Evolutionary conservation across 2,888 invertebrate genomes (phyloP).

Genomic region (Pachycephus smyrnensis): DNA sequence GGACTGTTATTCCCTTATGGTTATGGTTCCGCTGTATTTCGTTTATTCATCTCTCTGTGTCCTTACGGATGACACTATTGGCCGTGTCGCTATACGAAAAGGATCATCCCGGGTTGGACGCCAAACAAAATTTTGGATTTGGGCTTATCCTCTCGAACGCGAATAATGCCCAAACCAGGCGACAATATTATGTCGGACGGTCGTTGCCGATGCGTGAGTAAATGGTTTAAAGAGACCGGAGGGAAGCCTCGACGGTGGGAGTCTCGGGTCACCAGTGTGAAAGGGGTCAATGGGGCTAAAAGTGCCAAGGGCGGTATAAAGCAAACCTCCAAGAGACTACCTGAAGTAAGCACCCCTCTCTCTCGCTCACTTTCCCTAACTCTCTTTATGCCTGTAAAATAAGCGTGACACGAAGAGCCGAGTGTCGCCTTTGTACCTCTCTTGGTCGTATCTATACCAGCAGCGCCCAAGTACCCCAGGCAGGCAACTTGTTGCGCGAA

Average conservation of each 20-base stretch:
- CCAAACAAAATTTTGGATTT: conserved; percentile 27
- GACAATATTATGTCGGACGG: conserved; percentile 64
- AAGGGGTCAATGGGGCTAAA: neutral
- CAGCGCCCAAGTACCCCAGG: conserved; percentile 13
- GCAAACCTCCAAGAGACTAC: neutral
- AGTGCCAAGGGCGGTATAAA: neutral
- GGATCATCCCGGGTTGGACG: neutral
- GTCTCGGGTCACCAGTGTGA: neutral
- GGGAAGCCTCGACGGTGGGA: neutral
- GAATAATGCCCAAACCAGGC: conserved; percentile 39
- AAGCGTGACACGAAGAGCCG: neutral
- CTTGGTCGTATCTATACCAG: conserved; percentile 27
- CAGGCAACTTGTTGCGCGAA: conserved; percentile 55
- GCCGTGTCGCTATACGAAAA: neutral
- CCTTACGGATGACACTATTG: neutral
- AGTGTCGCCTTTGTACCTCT: conserved; percentile 26
- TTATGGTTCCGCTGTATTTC: neutral
- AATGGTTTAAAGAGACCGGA: conserved; percentile 59
- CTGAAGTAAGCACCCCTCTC: neutral
- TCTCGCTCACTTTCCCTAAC: neutral
- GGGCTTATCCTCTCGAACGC: conserved; percentile 13
- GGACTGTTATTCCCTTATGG: neutral
- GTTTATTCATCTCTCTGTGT: neutral
- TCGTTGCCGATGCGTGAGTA: conserved; percentile 58
- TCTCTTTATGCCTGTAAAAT: neutral